These are phyloP conservation scores for Herminia tarsipennalis DNA, from an alignment of 2,888 invertebrate genomes.

Conservation along the genomic window DNA sequence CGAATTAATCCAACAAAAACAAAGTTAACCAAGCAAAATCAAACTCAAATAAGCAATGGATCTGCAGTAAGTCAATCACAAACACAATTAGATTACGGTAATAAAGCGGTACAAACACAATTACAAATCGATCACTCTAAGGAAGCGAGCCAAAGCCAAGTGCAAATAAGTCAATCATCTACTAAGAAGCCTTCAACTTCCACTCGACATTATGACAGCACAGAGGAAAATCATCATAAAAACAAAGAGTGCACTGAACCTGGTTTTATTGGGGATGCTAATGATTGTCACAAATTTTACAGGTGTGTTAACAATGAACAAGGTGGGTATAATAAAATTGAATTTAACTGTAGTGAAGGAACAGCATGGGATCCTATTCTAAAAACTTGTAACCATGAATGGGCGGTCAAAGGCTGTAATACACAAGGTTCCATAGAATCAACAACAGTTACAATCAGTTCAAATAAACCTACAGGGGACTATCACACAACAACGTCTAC, in stretches of 20 bases:
- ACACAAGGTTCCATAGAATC: slow-evolving; percentile 30
- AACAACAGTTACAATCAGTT: slow-evolving; percentile 24
- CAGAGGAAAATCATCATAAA: slow-evolving; percentile 2
- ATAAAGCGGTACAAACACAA: slow-evolving; percentile 59
- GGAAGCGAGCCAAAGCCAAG: slow-evolving; percentile 58
- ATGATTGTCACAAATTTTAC: slow-evolving; percentile 89
- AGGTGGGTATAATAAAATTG: slow-evolving; percentile 78
- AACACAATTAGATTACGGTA: slow-evolving; percentile 57
- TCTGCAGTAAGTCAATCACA: slow-evolving; percentile 60
- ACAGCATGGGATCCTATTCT: slow-evolving; percentile 87
- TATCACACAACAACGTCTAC: slow-evolving; percentile 30
- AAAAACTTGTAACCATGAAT: slow-evolving; percentile 86
- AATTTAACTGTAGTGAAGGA: slow-evolving; percentile 85
- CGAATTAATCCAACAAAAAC: slow-evolving; percentile 30
- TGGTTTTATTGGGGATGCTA: slow-evolving; percentile 86
- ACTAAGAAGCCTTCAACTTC: slow-evolving; percentile 36
- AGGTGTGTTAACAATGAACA: slow-evolving; percentile 86
- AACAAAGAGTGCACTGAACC: slow-evolving; percentile 51
- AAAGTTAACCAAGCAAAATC: slow-evolving; percentile 50
- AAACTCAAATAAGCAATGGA: slow-evolving; percentile 56
- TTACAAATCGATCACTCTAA: slow-evolving; percentile 62
- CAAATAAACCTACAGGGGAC: slow-evolving; percentile 33
- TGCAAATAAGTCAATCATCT: slow-evolving; percentile 49
- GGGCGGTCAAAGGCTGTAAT: slow-evolving; percentile 68
- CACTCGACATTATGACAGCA: slow-evolving; percentile 4